These are phyloP conservation scores for Sebastes iracundus DNA, from an alignment of 2,797 vertebrate species.

Conservation along the genomic window DNA sequence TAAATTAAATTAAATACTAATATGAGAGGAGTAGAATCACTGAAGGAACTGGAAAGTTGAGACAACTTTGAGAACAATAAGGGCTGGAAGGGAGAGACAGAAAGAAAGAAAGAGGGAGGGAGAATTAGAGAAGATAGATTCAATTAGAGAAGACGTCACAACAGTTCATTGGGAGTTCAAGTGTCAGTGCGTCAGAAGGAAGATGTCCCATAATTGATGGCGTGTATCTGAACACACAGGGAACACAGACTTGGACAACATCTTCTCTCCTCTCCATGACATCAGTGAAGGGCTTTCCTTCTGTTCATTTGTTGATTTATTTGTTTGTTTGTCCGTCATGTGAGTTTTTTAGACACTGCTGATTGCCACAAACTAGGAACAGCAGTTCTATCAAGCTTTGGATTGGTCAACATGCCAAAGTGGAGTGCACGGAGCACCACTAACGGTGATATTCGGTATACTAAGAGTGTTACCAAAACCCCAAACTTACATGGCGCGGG, in stretches of 20 bases:
- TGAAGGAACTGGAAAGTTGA: background rate
- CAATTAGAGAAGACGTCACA: background rate
- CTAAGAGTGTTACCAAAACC: background rate
- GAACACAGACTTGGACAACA: background rate
- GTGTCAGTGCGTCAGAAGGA: background rate
- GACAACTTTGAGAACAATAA: background rate
- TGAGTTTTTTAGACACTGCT: background rate
- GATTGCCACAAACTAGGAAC: background rate
- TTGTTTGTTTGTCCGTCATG: constrained; percentile 5
- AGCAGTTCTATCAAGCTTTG: background rate
- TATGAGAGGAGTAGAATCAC: background rate
- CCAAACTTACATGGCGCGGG: background rate
- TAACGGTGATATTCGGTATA: background rate
- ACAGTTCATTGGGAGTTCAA: background rate
- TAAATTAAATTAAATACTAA: background rate
- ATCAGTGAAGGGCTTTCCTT: background rate
- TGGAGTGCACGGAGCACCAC: background rate
- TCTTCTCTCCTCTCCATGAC: background rate
- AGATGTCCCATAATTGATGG: background rate
- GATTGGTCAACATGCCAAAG: background rate
- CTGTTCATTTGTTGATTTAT: background rate
- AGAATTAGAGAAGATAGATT: background rate
- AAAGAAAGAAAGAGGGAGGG: background rate
- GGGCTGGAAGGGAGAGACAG: background rate
- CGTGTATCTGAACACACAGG: background rate